Percentiles rank a stretch among this genome's conserved stretches.
These are phyloP conservation scores for Glareola pratincola DNA, from an alignment of 2,113 vertebrate species.

Conservation along the genomic window DNA sequence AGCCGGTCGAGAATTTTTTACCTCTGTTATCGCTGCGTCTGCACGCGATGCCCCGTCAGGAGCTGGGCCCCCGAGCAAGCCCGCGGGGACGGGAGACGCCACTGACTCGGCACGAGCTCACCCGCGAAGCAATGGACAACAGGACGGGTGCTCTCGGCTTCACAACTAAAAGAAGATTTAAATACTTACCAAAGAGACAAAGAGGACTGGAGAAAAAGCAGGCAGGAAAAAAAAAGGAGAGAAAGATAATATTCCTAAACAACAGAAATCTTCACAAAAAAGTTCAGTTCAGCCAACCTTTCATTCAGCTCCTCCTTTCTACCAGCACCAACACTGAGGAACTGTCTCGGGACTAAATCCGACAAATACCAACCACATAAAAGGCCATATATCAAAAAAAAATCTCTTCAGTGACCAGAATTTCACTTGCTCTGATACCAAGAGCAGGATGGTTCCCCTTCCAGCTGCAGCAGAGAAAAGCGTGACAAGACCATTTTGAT, in stretches of 20 bases:
- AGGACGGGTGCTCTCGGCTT: neutral
- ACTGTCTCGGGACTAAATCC: neutral
- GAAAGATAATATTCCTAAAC: neutral
- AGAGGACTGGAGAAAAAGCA: neutral
- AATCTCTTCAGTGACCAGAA: neutral
- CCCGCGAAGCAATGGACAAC: neutral
- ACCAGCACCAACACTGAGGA: neutral
- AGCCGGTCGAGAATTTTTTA: neutral
- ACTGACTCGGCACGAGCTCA: neutral
- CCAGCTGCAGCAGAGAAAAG: neutral
- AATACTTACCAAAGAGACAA: neutral
- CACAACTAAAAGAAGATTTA: neutral
- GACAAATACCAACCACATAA: neutral
- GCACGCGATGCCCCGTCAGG: neutral
- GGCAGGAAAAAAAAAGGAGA: neutral
- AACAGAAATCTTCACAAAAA: neutral
- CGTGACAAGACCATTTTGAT: neutral
- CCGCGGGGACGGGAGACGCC: accelerated
- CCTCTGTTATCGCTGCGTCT: neutral
- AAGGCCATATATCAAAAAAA: neutral
- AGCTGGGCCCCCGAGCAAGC: neutral
- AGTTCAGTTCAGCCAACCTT: neutral
- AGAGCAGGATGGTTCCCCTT: neutral
- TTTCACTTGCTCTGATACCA: neutral
- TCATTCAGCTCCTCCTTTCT: neutral